phyloP scores from a whole-genome alignment of 2,888 invertebrate species.

The Nezara viridula region DNA sequence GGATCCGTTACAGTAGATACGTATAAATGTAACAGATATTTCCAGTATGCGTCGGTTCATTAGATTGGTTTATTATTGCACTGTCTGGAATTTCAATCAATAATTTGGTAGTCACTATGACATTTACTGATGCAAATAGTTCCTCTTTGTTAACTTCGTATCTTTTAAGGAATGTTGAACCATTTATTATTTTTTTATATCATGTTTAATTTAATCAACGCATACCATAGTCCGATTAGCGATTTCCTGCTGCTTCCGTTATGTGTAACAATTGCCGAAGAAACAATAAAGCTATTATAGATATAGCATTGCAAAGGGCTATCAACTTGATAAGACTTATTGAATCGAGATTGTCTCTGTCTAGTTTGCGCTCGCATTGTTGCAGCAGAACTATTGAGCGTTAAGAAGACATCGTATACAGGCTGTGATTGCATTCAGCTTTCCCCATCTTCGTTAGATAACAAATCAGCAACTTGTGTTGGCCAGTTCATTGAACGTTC shows the following conservation, averaged over 20 bases:
- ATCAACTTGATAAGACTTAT: background rate
- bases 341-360: background rate
- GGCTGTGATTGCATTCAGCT: background rate
- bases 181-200: background rate
- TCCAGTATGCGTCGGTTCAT: no score
- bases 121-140: no score
- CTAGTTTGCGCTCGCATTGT: background rate
- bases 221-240: no score
- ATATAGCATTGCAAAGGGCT: background rate
- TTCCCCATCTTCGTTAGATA: background rate
- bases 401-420: background rate
- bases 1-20: no score
- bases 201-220: no score
- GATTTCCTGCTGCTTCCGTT: background rate
- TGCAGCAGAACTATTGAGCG: background rate
- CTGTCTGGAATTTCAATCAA: no score
- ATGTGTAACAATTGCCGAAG: background rate
- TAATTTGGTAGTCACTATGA: no score
- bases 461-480: background rate
- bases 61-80: no score
- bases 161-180: no score
- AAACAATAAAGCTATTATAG: background rate
- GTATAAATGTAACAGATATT: no score
- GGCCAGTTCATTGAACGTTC: no score
- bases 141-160: no score